A percentile compares a stretch with the other conserved stretches of the same genome.
Evolutionary conservation across 2,113 vertebrate species (phyloP).

Genomic region (Vireo altiloquus): DNA sequence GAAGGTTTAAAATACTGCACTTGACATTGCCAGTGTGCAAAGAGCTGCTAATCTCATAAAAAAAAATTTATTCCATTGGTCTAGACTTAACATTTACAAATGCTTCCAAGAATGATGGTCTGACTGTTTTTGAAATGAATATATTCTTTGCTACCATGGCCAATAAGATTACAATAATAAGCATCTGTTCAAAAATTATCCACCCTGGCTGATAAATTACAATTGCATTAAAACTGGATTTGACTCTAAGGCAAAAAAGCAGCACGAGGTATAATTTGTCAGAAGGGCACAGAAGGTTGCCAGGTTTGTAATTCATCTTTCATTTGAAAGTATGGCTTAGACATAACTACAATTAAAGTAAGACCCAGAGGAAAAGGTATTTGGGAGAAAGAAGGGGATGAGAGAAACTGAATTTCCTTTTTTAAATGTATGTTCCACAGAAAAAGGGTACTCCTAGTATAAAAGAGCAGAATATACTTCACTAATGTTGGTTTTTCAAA

Average conservation of each 20-base stretch:
- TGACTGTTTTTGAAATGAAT: background rate
- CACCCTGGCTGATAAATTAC: background rate
- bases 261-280: background rate
- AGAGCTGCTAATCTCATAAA: background rate
- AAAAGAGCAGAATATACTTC: background rate
- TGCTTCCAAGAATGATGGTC: background rate
- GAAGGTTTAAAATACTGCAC: background rate
- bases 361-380: background rate
- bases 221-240: background rate
- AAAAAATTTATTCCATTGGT: background rate
- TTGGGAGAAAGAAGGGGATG: background rate
- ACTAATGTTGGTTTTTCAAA: background rate
- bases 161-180: background rate
- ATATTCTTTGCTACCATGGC: background rate
- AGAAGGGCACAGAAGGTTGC: background rate
- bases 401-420: background rate
- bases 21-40: background rate
- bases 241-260: background rate
- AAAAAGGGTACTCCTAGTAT: background rate
- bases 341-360: background rate
- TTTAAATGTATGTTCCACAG: background rate
- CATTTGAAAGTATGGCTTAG: background rate
- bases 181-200: background rate
- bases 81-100: background rate
- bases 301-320: background rate